phyloP scores from a whole-genome alignment of 2,797 vertebrate genomes.

The Micropoecilia bifurca region DNA sequence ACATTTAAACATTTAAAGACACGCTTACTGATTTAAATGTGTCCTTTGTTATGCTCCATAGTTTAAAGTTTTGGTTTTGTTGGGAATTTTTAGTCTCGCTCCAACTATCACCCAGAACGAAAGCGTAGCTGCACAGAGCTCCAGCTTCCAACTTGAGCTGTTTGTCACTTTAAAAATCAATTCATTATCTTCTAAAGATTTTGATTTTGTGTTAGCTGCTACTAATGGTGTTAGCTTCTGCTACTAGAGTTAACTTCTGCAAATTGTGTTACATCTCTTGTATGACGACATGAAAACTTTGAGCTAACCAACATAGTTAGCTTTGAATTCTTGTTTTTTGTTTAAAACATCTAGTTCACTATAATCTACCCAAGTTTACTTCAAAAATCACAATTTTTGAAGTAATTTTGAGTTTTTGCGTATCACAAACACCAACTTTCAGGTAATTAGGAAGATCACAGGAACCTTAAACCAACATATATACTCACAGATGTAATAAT shows the following conservation, averaged over 20 bases:
- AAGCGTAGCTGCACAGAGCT: too few relatives aligned
- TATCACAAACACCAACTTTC: neutral
- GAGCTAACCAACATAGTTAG: neutral
- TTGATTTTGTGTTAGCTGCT: neutral
- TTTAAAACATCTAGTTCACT: neutral
- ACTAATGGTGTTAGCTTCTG: neutral
- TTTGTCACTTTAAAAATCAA: neutral
- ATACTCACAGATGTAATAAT: constrained; percentile 92
- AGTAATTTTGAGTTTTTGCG: neutral
- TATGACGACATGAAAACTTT: neutral
- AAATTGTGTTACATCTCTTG: neutral
- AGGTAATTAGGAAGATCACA: neutral
- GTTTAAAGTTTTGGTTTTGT: neutral
- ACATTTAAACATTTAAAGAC: too few relatives aligned
- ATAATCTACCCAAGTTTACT: neutral
- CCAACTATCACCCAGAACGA: neutral
- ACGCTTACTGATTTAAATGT: too few relatives aligned
- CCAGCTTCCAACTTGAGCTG: too few relatives aligned
- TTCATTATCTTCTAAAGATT: neutral
- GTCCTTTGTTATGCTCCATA: too few relatives aligned
- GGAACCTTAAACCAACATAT: too few relatives aligned
- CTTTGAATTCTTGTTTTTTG: neutral
- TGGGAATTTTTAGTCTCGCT: neutral
- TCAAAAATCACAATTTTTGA: too few relatives aligned
- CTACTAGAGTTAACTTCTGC: neutral